Base-by-base conservation (phyloP, 2,113 vertebrate genomes). In the Pipra filicauda region DNA sequence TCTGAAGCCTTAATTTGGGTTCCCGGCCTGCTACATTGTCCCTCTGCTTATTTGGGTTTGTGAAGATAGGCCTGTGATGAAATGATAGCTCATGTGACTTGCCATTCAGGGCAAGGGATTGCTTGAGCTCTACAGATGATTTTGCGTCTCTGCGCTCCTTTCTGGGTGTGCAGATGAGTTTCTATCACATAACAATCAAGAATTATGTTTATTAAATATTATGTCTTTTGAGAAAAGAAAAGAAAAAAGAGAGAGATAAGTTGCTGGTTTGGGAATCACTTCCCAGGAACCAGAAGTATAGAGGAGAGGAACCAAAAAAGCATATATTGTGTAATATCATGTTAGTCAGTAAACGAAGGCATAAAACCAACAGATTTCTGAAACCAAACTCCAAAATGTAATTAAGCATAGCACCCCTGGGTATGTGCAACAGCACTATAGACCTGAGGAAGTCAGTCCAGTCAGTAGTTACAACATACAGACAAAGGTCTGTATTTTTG, bases 181-280 rank as follows among this genome's bases (percentile, higher is more conserved):
- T 81, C 72, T 43, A 28, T 37, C 18, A 78, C 17, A 35, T 26
- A 52, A 55, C 23, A 85, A n/a, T 44, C 2, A 16, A 59, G 48
- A 75, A 26, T 30, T 43, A 3, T 21, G 15, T 49, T 69, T 86
- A 62, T 75, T 66, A 52, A 89, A 43, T 48, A n/a, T 30, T 52
- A 5, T 5, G 2, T 14, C 12, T 4, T 24, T 58, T 26, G 2
- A 6, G 17, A 30, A 23, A 70, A 66, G 0, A 4, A 14, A 14
- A 35, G 17, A 28, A 71, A 28, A 44, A 19, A 52, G 31, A 27
- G 31, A 3, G 3, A 3, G 4, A n/a, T 12, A 46, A 58, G 8
- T 39, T 37, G 14, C 4, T 49, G 17, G 4, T 5, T 41, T 70
- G 41, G 28, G 30, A 83, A 12, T 51, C 3, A 0, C 4, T 83